A percentile compares a stretch with the other conserved stretches of the same genome.
These are phyloP conservation scores for Diaperis boleti DNA, from an alignment of 2,888 invertebrate species.

Conservation along the genomic window DNA sequence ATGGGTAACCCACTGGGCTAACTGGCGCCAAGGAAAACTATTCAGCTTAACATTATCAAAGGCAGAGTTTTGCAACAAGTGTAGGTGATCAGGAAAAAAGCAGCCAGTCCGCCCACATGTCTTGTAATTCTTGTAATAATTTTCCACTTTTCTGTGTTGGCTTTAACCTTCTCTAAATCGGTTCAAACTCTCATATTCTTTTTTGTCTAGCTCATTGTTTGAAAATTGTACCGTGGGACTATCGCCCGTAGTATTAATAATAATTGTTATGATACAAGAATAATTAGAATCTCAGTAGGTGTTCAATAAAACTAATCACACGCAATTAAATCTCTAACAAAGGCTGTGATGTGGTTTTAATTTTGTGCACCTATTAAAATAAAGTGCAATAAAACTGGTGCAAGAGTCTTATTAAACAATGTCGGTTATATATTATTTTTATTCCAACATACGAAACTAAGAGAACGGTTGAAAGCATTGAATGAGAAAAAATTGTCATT, in stretches of 20 bases:
- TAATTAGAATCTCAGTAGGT: conserved; percentile 43
- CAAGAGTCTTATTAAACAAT: conserved; percentile 1
- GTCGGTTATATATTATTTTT: not conserved
- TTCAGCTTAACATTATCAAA: conserved; percentile 36
- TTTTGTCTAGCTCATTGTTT: conserved; percentile 4
- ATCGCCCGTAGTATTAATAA: not conserved
- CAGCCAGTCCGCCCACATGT: conserved; percentile 40
- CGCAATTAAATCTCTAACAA: conserved; percentile 37
- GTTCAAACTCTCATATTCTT: conserved; percentile 20
- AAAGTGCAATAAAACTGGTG: conserved; percentile 24
- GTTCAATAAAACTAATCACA: conserved; percentile 44
- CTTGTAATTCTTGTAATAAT: conserved; percentile 34
- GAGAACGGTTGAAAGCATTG: no score
- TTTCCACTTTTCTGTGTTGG: conserved; percentile 38
- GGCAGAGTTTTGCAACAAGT: conserved; percentile 38
- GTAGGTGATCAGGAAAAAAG: conserved; percentile 43
- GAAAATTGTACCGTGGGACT: conserved; percentile 37
- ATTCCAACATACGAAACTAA: no score
- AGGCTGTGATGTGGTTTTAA: conserved; percentile 37
- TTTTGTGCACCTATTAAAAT: conserved; percentile 29
- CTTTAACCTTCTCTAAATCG: conserved; percentile 25
- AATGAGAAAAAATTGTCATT: no score
- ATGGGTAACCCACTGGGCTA: conserved; percentile 21
- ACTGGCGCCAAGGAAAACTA: conserved; percentile 41
- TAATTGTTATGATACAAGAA: conserved; percentile 26